Conservation (phyloP, 2,113 vertebrate genomes). For the Alethe diademata region DNA sequence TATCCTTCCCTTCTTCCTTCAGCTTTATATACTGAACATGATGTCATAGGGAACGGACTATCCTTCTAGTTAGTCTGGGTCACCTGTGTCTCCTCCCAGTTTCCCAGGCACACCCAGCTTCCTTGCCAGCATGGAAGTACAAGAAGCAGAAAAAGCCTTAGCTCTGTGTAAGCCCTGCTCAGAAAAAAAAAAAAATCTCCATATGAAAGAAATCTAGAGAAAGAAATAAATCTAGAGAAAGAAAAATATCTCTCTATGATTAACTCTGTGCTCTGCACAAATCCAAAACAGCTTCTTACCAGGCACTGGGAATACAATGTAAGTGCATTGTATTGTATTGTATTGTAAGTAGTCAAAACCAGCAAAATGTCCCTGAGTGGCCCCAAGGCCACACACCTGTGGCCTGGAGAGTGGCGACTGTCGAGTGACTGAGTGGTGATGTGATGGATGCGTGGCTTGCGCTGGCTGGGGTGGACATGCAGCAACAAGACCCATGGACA, state of each 20-base stretch:
- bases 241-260: not conserved
- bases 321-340: not conserved
- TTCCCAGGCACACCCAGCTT: not conserved
- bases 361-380: not conserved
- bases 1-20: not conserved
- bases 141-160: not conserved
- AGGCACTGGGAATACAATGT: not conserved
- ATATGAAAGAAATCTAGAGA: not conserved
- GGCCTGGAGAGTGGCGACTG: rapidly evolving
- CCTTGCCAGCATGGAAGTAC: not conserved
- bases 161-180: not conserved
- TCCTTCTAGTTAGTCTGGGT: not conserved
- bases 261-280: not conserved
- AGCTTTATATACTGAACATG: not conserved
- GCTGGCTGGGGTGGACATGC: rapidly evolving
- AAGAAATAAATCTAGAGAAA: not conserved
- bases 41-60: not conserved
- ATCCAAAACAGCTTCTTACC: not conserved
- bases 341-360: not conserved
- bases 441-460: rapidly evolving
- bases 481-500: not conserved
- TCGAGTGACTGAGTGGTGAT: rapidly evolving
- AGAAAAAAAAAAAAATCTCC: not conserved
- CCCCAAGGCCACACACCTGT: not conserved
- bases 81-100: not conserved